Evolutionary conservation across 1,140 invertebrate genomes (phyloP).

Genomic region (Amyelois transitella): DNA sequence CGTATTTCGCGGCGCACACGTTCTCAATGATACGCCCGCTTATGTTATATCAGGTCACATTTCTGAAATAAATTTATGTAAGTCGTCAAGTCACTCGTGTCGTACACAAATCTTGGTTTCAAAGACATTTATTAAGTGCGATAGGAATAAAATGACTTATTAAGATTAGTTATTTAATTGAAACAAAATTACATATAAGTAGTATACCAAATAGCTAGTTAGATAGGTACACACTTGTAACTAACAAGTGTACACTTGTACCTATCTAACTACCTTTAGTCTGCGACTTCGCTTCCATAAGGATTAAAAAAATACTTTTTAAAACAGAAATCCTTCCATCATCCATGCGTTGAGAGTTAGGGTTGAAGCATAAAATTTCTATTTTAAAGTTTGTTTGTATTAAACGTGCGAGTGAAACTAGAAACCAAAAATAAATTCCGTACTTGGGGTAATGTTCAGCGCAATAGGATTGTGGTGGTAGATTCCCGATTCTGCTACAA

Average conservation of each 20-base stretch:
- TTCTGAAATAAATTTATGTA: conserved; percentile 12
- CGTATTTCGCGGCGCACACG: conserved; percentile 20
- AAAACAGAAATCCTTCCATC: too few relatives aligned
- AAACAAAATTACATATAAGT: too few relatives aligned
- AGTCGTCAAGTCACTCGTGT: conserved; percentile 2
- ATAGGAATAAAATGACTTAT: too few relatives aligned
- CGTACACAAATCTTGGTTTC: not conserved
- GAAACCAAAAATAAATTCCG: not conserved
- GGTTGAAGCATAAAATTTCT: not conserved
- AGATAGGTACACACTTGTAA: too few relatives aligned
- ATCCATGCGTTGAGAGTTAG: too few relatives aligned
- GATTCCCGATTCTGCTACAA: conserved; percentile 29
- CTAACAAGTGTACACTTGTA: too few relatives aligned
- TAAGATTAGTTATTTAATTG: too few relatives aligned
- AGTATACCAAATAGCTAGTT: too few relatives aligned
- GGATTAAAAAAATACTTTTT: too few relatives aligned
- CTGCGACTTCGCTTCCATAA: too few relatives aligned
- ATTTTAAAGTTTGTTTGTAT: not conserved
- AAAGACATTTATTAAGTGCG: too few relatives aligned
- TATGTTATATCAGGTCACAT: conserved; percentile 15
- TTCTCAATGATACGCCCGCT: conserved; percentile 13
- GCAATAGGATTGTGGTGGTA: conserved; percentile 8
- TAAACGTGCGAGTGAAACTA: conserved; percentile 3
- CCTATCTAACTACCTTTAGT: too few relatives aligned
- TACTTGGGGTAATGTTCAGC: not conserved